Percentiles rank a stretch among this genome's conserved stretches.
Conservation (phyloP, 2,797 vertebrate genomes). For the Siniperca obscura region DNA sequence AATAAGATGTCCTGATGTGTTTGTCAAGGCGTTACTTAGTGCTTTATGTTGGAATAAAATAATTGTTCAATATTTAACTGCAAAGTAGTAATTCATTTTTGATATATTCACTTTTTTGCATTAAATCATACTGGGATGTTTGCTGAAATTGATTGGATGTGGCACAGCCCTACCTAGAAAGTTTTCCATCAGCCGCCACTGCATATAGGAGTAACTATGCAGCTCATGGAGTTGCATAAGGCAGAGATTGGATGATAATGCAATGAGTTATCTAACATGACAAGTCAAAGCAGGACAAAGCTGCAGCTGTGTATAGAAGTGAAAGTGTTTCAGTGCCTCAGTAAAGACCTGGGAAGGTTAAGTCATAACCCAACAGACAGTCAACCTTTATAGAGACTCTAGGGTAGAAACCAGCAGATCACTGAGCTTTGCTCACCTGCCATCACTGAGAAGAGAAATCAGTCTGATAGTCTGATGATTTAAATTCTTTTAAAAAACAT, state of each 20-base stretch:
- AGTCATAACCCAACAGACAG: slow-evolving; percentile 28
- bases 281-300: slow-evolving; percentile 68
- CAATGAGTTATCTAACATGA: slow-evolving; percentile 65
- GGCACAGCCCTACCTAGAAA: no score
- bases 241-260: slow-evolving; percentile 33
- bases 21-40: no score
- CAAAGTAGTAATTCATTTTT: no score
- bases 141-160: no score
- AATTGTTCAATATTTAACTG: no score
- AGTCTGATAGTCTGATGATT: slow-evolving; percentile 16
- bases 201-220: neutral
- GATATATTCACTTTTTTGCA: no score
- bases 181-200: no score
- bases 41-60: no score
- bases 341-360: slow-evolving; percentile 6
- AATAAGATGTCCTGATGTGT: no score
- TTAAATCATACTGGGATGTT: no score
- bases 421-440: slow-evolving; percentile 45
- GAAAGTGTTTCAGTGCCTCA: slow-evolving; percentile 55
- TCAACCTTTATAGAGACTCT: slow-evolving; percentile 10
- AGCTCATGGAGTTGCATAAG: slow-evolving; percentile 39
- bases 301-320: slow-evolving; percentile 45
- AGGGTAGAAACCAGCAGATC: slow-evolving; percentile 24
- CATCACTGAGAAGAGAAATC: slow-evolving; percentile 11
- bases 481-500: slow-evolving; percentile 5